phyloP scores from a whole-genome alignment of 2,888 invertebrate species.

The Cylindroiulus punctatus region DNA sequence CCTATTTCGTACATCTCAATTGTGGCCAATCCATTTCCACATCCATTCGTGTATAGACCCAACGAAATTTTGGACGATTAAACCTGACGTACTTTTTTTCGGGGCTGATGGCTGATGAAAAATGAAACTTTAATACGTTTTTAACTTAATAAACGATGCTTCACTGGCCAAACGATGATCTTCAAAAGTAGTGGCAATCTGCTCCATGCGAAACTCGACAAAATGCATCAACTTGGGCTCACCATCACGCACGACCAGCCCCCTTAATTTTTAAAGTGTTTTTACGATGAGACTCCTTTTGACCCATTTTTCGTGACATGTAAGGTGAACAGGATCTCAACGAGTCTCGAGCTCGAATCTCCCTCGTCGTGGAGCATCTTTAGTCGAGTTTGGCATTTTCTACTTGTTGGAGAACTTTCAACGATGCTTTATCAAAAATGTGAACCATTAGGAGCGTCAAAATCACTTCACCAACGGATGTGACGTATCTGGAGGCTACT shows the following conservation, averaged over 20 bases:
- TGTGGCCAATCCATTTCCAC: too few relatives aligned
- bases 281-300: not conserved
- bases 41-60: too few relatives aligned
- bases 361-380: not conserved
- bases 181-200: not conserved
- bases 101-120: not conserved
- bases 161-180: constrained; percentile 11
- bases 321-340: not conserved
- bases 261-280: constrained; percentile 28
- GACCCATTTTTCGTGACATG: not conserved
- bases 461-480: not conserved
- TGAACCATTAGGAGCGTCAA: constrained; percentile 1
- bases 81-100: not conserved
- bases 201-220: not conserved
- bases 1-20: too few relatives aligned
- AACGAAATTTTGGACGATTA: not conserved
- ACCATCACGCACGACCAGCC: constrained; percentile 5
- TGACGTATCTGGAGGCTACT: constrained; percentile 28
- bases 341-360: not conserved
- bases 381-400: not conserved
- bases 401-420: not conserved
- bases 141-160: constrained; percentile 9
- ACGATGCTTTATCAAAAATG: constrained; percentile 25
- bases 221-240: not conserved
- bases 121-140: constrained; percentile 11